These are phyloP conservation scores for Nannoperca obscura DNA, from an alignment of 2,797 vertebrate species.

Conservation along the genomic window DNA sequence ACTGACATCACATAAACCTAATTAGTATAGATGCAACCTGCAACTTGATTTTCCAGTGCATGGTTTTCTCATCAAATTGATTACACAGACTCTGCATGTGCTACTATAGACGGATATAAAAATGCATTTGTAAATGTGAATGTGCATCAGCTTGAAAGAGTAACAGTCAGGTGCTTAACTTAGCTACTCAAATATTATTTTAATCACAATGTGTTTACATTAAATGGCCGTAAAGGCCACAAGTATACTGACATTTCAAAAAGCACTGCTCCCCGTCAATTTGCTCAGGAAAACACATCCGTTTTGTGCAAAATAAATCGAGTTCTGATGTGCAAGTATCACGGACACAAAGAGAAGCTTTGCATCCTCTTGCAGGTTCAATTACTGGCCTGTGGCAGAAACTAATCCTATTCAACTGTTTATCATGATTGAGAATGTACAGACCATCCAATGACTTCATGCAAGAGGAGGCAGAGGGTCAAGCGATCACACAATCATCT, in stretches of 20 bases:
- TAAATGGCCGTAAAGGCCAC: slow-evolving; percentile 46
- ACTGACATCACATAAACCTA: slow-evolving; percentile 80
- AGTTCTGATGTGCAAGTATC: slow-evolving; percentile 72
- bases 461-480: slow-evolving; percentile 76
- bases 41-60: slow-evolving; percentile 80
- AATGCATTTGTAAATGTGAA: slow-evolving; percentile 43
- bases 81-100: slow-evolving; percentile 64
- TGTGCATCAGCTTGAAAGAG: slow-evolving; percentile 49
- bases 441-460: slow-evolving; percentile 74
- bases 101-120: slow-evolving; percentile 40
- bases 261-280: slow-evolving; percentile 68
- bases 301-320: slow-evolving; percentile 79
- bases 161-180: slow-evolving; percentile 65
- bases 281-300: slow-evolving; percentile 56
- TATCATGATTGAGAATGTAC: slow-evolving; percentile 64
- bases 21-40: slow-evolving; percentile 81
- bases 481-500: slow-evolving; percentile 61
- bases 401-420: slow-evolving; percentile 64
- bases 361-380: slow-evolving; percentile 75
- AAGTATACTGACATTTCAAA: slow-evolving; percentile 28
- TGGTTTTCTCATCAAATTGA: slow-evolving; percentile 79
- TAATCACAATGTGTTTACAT: slow-evolving; percentile 47
- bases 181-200: slow-evolving; percentile 44
- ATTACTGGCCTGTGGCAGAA: slow-evolving; percentile 66
- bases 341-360: slow-evolving; percentile 59